Base-by-base conservation (phyloP, 2,113 vertebrate genomes). In the Actinemys pallida region DNA sequence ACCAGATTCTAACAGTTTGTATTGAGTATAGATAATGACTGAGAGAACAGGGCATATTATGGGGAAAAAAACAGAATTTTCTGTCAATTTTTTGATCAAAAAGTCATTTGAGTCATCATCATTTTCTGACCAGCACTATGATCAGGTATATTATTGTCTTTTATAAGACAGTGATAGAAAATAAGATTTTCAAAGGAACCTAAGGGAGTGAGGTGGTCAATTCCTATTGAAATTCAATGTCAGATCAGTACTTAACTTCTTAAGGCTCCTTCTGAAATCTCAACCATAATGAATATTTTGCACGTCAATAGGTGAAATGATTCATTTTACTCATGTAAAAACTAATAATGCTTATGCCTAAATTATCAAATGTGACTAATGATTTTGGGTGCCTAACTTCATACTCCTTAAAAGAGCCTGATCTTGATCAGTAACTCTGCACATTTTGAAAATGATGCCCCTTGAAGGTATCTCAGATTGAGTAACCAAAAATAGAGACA, bases 381-480 rank as follows among this genome's bases (percentile, higher is more conserved):
- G 45, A 82, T 84, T 59, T 76, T 62, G 89, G 47, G 52, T 93
- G 54, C 11, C 10, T 62, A 89, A 89, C 69, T 76, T 94, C 92
- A 82, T 11, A 81, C 14, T 86, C 62, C 8, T 84, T 94, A 89
- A 89, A 92, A 56, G 83, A 69, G 69, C 59, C 17, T 95, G 72
- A 47, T 86, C 84, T 92, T 96, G 93, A 97, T 96, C 96, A 93
- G 93, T 90, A 87, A 90, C 69, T 89, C 86, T 39, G 29, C 78
- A 7, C 45, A 89, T 94, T 86, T 35, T 69, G 62, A 69, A 69
- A 20, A 35, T 65, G 31, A n/a, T 72, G 4, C n/a, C 19, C 49
- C 87, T 93, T 82, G 86, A 87, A 56, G 87, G 59, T 78, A 81
- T 94, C 87, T 93, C 59, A 90, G 93, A 92, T 81, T 12, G 93